These are phyloP conservation scores for Cebidichthys violaceus DNA, from an alignment of 2,113 vertebrate genomes.

Conservation along the genomic window DNA sequence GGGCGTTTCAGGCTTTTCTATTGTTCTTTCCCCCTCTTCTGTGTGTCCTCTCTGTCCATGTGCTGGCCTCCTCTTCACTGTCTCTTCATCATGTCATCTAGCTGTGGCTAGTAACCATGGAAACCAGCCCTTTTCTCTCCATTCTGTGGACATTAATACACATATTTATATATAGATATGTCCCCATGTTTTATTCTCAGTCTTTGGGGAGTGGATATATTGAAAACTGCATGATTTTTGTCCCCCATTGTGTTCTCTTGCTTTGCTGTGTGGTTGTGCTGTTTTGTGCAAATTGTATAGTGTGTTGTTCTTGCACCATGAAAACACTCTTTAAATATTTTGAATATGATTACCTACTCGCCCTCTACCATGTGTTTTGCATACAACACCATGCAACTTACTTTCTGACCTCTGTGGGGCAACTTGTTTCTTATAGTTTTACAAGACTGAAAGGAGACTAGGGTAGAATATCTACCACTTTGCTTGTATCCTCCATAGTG, in stretches of 20 bases:
- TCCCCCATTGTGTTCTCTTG: neutral
- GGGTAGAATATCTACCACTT: too few relatives aligned
- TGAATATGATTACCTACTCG: neutral
- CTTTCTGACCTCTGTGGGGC: neutral
- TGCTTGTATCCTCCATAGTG: neutral
- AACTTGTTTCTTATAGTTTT: neutral
- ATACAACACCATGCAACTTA: neutral
- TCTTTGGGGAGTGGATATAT: neutral
- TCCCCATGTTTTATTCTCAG: neutral
- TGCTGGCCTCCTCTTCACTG: constrained; percentile 45
- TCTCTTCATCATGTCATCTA: constrained; percentile 58
- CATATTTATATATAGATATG: constrained; percentile 11
- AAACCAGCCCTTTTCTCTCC: constrained; percentile 68
- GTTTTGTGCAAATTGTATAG: neutral
- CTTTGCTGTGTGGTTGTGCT: neutral
- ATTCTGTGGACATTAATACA: constrained; percentile 35
- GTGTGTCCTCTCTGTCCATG: constrained; percentile 29
- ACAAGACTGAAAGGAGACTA: neutral
- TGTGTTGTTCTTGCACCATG: neutral
- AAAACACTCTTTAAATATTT: neutral
- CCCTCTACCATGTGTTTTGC: neutral
- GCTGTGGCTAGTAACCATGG: constrained; percentile 77
- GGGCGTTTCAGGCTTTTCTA: neutral
- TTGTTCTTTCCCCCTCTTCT: constrained; percentile 22
- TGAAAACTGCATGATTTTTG: constrained; percentile 7